phyloP scores from a whole-genome alignment of 2,797 vertebrate species.

The Lacerta agilis region DNA sequence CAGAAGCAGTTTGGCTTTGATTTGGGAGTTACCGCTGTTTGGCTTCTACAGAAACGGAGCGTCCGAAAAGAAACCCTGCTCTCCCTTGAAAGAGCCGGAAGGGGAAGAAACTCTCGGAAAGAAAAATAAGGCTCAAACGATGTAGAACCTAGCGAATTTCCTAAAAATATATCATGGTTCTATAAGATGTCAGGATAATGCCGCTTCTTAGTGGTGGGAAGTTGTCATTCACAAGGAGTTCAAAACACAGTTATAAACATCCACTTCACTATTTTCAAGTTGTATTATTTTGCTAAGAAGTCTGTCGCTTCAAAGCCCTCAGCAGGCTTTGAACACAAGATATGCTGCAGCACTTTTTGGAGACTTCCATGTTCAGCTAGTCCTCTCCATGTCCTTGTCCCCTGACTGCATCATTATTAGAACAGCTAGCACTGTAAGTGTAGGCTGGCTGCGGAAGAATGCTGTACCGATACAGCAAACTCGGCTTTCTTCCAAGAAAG shows the following conservation, averaged over 20 bases:
- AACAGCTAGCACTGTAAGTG: neutral
- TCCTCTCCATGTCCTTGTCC: constrained; percentile 6
- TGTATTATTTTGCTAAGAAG: constrained; percentile 61
- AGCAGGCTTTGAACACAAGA: constrained; percentile 53
- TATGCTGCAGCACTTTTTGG: constrained; percentile 34
- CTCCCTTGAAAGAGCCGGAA: neutral
- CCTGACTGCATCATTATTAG: neutral
- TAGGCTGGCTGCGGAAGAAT: neutral
- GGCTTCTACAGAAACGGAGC: neutral
- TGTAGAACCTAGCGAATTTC: neutral
- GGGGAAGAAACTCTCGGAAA: neutral
- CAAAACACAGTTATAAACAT: constrained; percentile 58
- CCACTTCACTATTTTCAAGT: constrained; percentile 46
- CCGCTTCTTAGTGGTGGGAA: constrained; percentile 23
- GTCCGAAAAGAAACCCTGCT: neutral
- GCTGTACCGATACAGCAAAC: too few species aligned
- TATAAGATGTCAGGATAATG: neutral
- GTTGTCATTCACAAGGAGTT: constrained; percentile 40
- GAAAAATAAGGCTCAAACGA: neutral
- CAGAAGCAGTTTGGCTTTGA: neutral
- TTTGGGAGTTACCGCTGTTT: neutral
- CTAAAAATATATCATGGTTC: neutral
- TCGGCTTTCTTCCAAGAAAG: too few species aligned
- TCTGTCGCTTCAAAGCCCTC: constrained; percentile 46
- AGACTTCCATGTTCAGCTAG: constrained; percentile 24